These are phyloP conservation scores for Nanger granti DNA, from an alignment of 2,113 vertebrate species.

Conservation along the genomic window DNA sequence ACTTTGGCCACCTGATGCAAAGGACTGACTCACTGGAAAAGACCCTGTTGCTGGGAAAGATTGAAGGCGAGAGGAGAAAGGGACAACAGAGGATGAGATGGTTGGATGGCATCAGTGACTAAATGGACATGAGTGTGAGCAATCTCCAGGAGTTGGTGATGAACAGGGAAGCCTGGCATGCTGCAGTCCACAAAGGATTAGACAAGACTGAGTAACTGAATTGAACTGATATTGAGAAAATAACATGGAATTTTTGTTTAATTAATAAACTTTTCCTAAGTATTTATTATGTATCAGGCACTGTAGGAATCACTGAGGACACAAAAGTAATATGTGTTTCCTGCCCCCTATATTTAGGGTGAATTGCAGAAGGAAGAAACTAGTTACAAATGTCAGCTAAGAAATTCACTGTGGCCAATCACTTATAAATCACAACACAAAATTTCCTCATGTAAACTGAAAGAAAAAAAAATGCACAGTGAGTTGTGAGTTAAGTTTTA, in stretches of 20 bases:
- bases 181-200: not conserved
- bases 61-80: not conserved
- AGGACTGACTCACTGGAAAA: not conserved
- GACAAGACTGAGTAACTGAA: not conserved
- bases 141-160: not conserved
- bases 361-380: not conserved
- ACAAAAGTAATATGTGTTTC: not conserved
- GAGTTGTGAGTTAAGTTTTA: not conserved
- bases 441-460: not conserved
- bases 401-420: not conserved
- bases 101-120: not conserved
- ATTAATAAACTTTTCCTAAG: constrained; percentile 6
- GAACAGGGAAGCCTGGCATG: not conserved
- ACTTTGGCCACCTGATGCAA: not conserved
- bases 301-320: not conserved
- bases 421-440: not conserved
- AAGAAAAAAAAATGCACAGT: not conserved
- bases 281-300: not conserved
- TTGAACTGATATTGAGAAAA: not conserved
- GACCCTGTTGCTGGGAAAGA: not conserved
- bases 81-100: not conserved
- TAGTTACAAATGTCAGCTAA: not conserved
- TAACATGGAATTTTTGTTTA: not conserved
- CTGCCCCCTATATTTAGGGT: not conserved
- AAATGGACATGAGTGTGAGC: not conserved